phyloP scores from a whole-genome alignment of 2,888 invertebrate genomes.

The Agrotis segetum region DNA sequence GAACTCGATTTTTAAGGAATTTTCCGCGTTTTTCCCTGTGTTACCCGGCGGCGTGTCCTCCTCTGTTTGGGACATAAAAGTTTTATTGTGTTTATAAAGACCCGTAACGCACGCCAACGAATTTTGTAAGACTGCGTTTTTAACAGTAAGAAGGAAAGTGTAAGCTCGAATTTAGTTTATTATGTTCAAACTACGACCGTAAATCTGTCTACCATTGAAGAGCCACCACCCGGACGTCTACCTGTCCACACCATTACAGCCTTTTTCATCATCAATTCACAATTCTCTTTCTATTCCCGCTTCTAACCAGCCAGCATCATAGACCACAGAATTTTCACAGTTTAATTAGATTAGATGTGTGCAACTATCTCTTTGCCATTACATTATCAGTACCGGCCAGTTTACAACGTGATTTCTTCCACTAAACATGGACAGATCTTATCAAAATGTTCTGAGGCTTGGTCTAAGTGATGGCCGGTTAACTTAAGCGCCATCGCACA shows the following conservation, averaged over 20 bases:
- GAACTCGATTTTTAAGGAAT: conserved; percentile 67
- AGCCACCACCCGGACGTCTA: too few relatives aligned
- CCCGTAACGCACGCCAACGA: conserved; percentile 20
- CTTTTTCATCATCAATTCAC: conserved; percentile 7
- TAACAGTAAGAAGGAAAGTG: conserved; percentile 23
- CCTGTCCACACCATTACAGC: neutral
- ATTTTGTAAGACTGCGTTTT: conserved; percentile 14
- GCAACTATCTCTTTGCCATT: conserved; percentile 51
- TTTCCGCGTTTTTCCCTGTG: conserved; percentile 56
- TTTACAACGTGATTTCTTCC: conserved; percentile 66
- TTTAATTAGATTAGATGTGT: conserved; percentile 46
- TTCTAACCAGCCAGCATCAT: conserved; percentile 11
- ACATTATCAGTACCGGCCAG: conserved; percentile 35
- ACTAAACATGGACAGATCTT: conserved; percentile 64
- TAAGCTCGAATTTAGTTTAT: neutral
- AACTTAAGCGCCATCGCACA: too few relatives aligned
- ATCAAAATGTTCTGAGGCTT: conserved; percentile 38
- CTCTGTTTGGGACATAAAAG: conserved; percentile 30
- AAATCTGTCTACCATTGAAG: too few relatives aligned
- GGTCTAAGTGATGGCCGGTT: conserved; percentile 37
- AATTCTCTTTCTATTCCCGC: conserved; percentile 14
- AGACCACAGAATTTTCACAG: conserved; percentile 33
- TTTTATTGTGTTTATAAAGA: conserved; percentile 41
- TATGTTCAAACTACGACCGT: neutral
- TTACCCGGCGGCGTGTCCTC: conserved; percentile 37